Evolutionary conservation across 2,113 vertebrate species (phyloP).

Genomic region (Catharus fuscescens): DNA sequence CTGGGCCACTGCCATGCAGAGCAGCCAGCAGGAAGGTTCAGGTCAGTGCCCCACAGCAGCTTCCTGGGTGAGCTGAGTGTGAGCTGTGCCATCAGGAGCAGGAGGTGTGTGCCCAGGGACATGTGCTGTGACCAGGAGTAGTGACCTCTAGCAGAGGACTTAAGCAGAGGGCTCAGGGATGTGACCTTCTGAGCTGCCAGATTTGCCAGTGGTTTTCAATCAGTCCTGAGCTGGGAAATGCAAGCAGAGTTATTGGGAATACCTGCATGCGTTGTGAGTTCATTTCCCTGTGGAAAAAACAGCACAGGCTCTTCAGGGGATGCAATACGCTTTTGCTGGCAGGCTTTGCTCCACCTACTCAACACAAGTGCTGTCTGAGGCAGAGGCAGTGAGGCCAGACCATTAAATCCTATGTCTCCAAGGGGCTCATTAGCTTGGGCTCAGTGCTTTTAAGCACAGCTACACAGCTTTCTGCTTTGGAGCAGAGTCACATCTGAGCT

Average conservation of each 20-base stretch:
- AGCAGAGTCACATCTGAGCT: neutral
- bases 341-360: neutral
- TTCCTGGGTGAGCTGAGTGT: fast-evolving
- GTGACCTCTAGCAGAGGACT: neutral
- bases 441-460: neutral
- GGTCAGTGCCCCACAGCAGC: neutral
- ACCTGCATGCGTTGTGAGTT: neutral
- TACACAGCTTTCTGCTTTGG: neutral
- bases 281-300: neutral
- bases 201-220: neutral
- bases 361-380: neutral
- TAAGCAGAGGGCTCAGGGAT: neutral
- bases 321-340: neutral
- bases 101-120: neutral
- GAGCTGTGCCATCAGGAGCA: neutral
- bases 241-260: neutral
- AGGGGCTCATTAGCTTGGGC: conserved; percentile 12
- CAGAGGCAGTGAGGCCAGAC: neutral
- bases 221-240: neutral
- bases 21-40: neutral
- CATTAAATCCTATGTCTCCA: fast-evolving
- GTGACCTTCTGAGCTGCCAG: neutral
- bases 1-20: neutral
- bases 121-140: fast-evolving
- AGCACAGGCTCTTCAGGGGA: neutral